Percentiles rank a stretch among this genome's conserved stretches.
phyloP scores from a whole-genome alignment of 2,113 vertebrate genomes.

The Festucalex cinctus region DNA sequence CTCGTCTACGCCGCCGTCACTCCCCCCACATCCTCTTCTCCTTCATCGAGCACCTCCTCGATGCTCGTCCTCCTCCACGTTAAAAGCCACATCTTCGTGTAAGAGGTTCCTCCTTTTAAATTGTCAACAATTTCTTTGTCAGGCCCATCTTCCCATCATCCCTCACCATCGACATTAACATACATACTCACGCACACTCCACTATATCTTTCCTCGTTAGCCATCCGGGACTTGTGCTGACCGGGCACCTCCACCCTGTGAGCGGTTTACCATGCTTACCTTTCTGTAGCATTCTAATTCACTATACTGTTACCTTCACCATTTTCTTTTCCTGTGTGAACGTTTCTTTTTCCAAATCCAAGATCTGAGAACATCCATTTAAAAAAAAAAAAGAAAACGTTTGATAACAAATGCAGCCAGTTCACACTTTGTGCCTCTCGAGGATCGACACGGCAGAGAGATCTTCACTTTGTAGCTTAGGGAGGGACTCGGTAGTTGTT shows the following conservation, averaged over 20 bases:
- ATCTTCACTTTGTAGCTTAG: conserved; percentile 10
- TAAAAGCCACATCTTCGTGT: conserved; percentile 32
- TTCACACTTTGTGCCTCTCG: conserved; percentile 5
- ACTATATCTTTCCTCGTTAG: conserved; percentile 17
- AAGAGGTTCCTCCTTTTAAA: conserved; percentile 32
- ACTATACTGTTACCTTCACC: conserved; percentile 5
- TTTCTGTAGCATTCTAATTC: conserved; percentile 40
- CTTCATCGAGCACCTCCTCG: conserved; percentile 38
- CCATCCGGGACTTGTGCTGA: conserved; percentile 37
- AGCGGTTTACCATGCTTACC: conserved; percentile 52
- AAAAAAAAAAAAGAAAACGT: conserved; percentile 19
- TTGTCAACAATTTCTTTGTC: conserved; percentile 51
- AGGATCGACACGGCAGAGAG: conserved; percentile 3
- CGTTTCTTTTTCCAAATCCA: conserved; percentile 21
- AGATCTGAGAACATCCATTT: conserved; percentile 6
- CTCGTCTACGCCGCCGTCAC: conserved; percentile 14
- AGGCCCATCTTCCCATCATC: conserved; percentile 42
- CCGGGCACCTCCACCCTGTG: neutral
- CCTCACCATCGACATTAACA: conserved; percentile 39
- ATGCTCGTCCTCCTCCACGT: conserved; percentile 29
- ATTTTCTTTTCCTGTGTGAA: conserved; percentile 18
- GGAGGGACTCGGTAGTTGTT: conserved; percentile 6
- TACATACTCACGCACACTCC: neutral
- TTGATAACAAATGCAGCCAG: conserved; percentile 9
- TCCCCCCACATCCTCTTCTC: conserved; percentile 39